Base-by-base conservation (phyloP, 1,140 invertebrate species). In the Odontomachus brunneus region DNA sequence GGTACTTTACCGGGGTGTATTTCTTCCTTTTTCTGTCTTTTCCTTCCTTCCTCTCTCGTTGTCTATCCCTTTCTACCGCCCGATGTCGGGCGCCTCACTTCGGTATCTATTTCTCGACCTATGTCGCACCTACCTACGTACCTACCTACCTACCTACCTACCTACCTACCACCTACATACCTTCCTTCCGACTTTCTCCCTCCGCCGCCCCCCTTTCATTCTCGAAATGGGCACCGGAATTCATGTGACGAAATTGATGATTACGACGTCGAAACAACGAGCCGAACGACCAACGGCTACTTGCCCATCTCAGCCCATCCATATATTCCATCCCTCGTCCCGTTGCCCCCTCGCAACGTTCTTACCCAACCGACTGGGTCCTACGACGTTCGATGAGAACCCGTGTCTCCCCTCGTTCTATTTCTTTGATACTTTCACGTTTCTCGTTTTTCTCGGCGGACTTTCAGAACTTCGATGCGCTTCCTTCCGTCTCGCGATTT, bases 161-260 rank as follows among this genome's bases (percentile, higher is more conserved):
- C 29, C 29, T 33, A 33, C 29, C 29, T 5, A 33, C n/a, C n/a
- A n/a, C n/a, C n/a, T n/a, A n/a, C n/a, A n/a, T n/a, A 51, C n/a
- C 44, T 76, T 49, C n/a, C 44, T 51, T 14, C 44, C 7, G 14
- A 51, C 44, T 29, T 60, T 48, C 55, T 57, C 17, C 26, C 14
- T 5, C 44, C 44, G 0, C 19, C 1, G 26, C 26, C 17, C 44
- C 4, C 44, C 14, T 65, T 53, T 67, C 57, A 55, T 69, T 72
- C 66, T 65, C 24, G 55, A 81, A 66, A 66, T 71, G 51, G 14
- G 14, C 53, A 44, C 63, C 67, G 82, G 63, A 88, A 89, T 88
- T 88, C 84, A 88, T 78, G 84, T 85, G 85, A 76, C 65, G 69
- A 89, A 89, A 89, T 90, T 80, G 51, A 80, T 71, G 75, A 80